Evolutionary conservation across 2,113 vertebrate species (phyloP), one percentile per base, ranked within the genome.

Genomic region (Circaetus cinerascens): DNA sequence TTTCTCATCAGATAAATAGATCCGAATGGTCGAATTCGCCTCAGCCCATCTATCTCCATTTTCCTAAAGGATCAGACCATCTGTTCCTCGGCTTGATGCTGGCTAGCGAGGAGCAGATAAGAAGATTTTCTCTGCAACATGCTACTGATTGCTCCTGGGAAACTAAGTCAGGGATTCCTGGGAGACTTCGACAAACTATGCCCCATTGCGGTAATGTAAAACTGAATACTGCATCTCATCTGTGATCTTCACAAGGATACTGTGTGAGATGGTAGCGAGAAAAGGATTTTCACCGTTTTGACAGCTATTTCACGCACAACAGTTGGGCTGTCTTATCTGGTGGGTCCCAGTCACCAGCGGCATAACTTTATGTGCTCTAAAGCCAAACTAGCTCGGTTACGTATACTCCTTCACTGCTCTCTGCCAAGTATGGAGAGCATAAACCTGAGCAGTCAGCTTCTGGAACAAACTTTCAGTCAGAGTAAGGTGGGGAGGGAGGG

Each of bases 401-500:
- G 0, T 21, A n/a, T 9, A 4, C 7, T 63, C 29, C 41, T 81
- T n/a, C 22, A 20, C 32, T n/a, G 16, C 25, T 74, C 38, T 69
- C 67, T 76, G 34, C 22, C 29, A 25, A 40, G 15, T 62, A 5
- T 9, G 20, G 48, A 38, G 6, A 0, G 6, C 0, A 0, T 16
- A 85, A 87, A 78, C 10, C 18, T 43, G 21, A 75, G 77, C 53
- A 40, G 5, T 30, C 45, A 60, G 8, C 19, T 64, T 75, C 57
- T 50, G 53, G 23, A 73, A 48, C 25, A 83, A 86, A 73, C 14
- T 17, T 32, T 38, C 9, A 11, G 15, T 8, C 0, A 0, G 62
- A 68, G 34, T 56, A 23, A 88, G 19, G 53, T 15, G 6, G 2
- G 15, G 14, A 82, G 34, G 5, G 21, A 50, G 23, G 3, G 7